Evolutionary conservation across 2,113 vertebrate species (phyloP).

Genomic region (Leucosticte australis): DNA sequence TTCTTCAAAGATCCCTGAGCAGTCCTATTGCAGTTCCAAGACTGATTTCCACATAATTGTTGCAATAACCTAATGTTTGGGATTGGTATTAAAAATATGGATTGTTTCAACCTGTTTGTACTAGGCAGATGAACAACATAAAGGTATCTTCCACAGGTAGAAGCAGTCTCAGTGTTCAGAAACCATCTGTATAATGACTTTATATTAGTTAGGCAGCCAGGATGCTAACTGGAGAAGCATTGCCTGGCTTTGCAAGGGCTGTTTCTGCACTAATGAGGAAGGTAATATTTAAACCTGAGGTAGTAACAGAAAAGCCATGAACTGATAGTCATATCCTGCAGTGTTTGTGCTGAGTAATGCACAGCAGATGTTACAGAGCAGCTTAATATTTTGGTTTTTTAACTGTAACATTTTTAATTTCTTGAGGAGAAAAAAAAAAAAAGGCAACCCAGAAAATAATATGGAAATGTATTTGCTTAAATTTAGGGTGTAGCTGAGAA

Average conservation of each 20-base stretch:
- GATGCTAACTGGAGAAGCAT: not conserved
- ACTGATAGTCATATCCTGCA: not conserved
- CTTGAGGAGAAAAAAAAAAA: not conserved
- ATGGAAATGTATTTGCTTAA: not conserved
- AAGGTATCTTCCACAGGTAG: not conserved
- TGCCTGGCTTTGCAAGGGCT: not conserved
- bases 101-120: not conserved
- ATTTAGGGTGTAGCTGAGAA: constrained; percentile 93
- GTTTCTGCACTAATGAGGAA: not conserved
- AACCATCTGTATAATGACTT: not conserved
- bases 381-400: not conserved
- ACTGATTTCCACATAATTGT: not conserved
- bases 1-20: not conserved
- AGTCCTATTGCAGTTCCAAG: not conserved
- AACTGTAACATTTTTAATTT: not conserved
- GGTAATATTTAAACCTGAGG: not conserved
- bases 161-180: not conserved
- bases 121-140: not conserved
- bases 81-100: not conserved
- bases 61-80: not conserved
- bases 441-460: not conserved
- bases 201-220: not conserved
- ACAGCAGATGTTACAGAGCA: not conserved
- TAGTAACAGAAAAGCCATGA: not conserved
- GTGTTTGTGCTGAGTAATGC: not conserved